Percentiles rank a stretch among this genome's conserved stretches.
phyloP scores from a whole-genome alignment of 1,140 invertebrate species.

The Drosophila tropicalis region DNA sequence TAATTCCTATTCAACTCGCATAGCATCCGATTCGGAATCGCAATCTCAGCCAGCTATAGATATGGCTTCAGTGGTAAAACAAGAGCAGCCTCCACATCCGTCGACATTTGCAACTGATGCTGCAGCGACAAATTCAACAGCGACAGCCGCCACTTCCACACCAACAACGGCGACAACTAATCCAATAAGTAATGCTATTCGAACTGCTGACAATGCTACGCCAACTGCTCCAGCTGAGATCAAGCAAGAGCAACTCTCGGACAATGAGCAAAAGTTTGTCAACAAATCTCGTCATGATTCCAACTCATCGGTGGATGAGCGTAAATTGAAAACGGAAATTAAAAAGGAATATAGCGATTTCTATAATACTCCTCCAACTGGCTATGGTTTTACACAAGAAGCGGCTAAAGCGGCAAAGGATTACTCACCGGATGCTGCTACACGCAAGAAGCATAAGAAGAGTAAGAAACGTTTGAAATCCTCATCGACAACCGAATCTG shows the following conservation, averaged over 20 bases:
- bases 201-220: neutral
- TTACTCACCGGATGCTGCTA: slow-evolving; percentile 83
- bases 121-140: neutral
- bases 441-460: slow-evolving; percentile 91
- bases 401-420: slow-evolving; percentile 54
- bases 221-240: slow-evolving; percentile 61
- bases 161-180: neutral
- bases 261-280: slow-evolving; percentile 55
- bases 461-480: slow-evolving; percentile 91
- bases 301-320: slow-evolving; percentile 65
- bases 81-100: neutral
- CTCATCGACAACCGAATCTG: slow-evolving; percentile 70
- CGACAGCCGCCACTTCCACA: neutral
- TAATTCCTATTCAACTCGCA: slow-evolving; percentile 85
- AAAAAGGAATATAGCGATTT: slow-evolving; percentile 74
- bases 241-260: slow-evolving; percentile 65
- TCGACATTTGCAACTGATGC: neutral
- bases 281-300: slow-evolving; percentile 59
- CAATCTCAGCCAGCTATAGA: slow-evolving; percentile 77
- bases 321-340: slow-evolving; percentile 73
- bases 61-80: slow-evolving; percentile 40
- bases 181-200: too few species aligned
- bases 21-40: slow-evolving; percentile 85
- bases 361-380: slow-evolving; percentile 31
- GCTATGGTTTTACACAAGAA: slow-evolving; percentile 29